phyloP scores from a whole-genome alignment of 2,888 invertebrate genomes.

The Drosophila anomalipes region DNA sequence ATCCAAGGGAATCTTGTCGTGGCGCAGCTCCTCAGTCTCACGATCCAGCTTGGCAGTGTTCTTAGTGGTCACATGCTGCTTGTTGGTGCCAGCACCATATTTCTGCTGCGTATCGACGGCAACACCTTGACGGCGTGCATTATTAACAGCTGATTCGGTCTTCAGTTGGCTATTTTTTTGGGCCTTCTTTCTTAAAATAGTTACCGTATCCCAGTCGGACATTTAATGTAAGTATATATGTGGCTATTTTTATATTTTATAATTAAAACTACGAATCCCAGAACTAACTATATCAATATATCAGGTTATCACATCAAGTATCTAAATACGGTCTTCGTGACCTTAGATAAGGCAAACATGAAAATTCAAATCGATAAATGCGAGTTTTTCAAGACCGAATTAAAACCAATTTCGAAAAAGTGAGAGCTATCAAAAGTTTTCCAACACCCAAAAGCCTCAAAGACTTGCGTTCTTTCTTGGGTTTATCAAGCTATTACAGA shows the following conservation, averaged over 20 bases:
- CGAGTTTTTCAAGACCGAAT: too few species aligned
- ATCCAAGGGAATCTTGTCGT: constrained; percentile 94
- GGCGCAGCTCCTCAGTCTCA: constrained; percentile 99
- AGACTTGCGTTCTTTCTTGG: too few species aligned
- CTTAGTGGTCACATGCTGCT: constrained; percentile 97
- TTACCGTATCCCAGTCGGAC: constrained; percentile 96
- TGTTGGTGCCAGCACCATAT: constrained; percentile 98
- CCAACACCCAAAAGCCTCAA: too few species aligned
- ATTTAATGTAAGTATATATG: constrained; percentile 65
- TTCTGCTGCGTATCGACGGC: constrained; percentile 98
- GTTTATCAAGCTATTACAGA: too few species aligned
- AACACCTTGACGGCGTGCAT: constrained; percentile 95
- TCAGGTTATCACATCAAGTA: too few species aligned
- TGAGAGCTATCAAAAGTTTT: too few species aligned
- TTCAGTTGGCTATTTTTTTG: constrained; percentile 95
- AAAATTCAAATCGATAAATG: too few species aligned
- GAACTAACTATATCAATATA: constrained; percentile 72
- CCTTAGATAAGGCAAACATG: too few species aligned
- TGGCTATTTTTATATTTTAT: constrained; percentile 53
- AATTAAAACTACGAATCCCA: constrained; percentile 79
- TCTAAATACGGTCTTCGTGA: too few species aligned
- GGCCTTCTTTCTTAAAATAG: constrained; percentile 95
- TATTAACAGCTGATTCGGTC: constrained; percentile 90
- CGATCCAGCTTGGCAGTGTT: constrained; percentile 99
- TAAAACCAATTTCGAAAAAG: too few species aligned